phyloP scores from a whole-genome alignment of 2,113 vertebrate genomes.

The pig (Sus scrofa) region DNA sequence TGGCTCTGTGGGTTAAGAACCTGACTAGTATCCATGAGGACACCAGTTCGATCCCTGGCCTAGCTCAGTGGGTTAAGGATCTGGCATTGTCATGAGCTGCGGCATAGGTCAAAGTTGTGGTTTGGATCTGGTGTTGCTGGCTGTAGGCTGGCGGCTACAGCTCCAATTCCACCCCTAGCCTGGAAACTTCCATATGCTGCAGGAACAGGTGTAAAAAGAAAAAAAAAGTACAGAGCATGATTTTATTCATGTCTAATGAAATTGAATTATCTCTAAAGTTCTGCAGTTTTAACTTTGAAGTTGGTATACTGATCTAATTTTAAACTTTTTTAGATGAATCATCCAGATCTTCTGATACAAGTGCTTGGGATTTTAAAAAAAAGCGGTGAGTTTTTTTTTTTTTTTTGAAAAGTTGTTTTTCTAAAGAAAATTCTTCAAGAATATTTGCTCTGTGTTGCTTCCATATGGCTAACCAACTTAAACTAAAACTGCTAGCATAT shows the following conservation, averaged over 20 bases:
- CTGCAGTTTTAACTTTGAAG: slow-evolving; percentile 40
- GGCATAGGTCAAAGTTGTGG: too few relatives aligned
- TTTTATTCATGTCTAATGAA: slow-evolving; percentile 51
- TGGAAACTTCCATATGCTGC: too few relatives aligned
- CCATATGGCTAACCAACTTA: slow-evolving; percentile 50
- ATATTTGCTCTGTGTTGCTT: background rate
- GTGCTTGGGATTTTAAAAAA: slow-evolving; percentile 98
- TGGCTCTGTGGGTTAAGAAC: too few relatives aligned
- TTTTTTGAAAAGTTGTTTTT: slow-evolving; percentile 54
- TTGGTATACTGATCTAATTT: slow-evolving; percentile 70
- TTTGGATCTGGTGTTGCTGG: too few relatives aligned
- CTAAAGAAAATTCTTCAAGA: slow-evolving; percentile 37
- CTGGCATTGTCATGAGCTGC: too few relatives aligned
- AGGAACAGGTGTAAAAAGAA: too few relatives aligned
- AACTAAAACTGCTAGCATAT: slow-evolving; percentile 44
- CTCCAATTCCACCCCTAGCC: too few relatives aligned
- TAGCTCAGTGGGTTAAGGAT: too few relatives aligned
- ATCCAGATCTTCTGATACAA: slow-evolving; percentile 98
- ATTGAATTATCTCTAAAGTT: slow-evolving; percentile 50
- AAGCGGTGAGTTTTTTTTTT: slow-evolving; percentile 91
- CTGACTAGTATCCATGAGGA: too few relatives aligned
- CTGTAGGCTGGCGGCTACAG: too few relatives aligned
- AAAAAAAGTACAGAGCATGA: slow-evolving; percentile 37
- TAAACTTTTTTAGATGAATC: slow-evolving; percentile 93
- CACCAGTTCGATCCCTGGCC: too few relatives aligned